These are phyloP conservation scores for Ennomos quercinarius DNA, from an alignment of 2,888 invertebrate genomes.

Conservation along the genomic window DNA sequence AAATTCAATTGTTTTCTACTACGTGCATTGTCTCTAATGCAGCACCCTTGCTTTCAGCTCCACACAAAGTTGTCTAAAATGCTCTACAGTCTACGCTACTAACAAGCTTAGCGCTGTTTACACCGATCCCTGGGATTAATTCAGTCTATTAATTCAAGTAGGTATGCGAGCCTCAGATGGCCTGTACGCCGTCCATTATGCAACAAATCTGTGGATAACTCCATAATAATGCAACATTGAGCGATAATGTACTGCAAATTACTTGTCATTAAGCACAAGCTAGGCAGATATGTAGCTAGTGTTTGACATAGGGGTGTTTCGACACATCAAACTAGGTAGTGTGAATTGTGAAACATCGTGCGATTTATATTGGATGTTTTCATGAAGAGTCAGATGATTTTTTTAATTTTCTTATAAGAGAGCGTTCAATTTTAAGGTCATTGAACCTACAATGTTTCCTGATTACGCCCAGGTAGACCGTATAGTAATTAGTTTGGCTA, in stretches of 20 bases:
- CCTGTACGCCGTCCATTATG: conserved; percentile 69
- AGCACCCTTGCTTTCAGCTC: background rate
- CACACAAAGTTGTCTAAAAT: conserved; percentile 10
- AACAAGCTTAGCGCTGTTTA: conserved; percentile 23
- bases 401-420: too few species aligned
- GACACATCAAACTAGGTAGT: background rate
- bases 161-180: conserved; percentile 76
- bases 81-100: conserved; percentile 10
- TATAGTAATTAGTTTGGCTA: conserved; percentile 63
- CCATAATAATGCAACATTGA: conserved; percentile 69
- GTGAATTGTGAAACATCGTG: too few species aligned
- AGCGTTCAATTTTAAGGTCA: background rate
- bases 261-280: conserved; percentile 71
- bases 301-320: background rate
- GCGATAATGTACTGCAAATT: conserved; percentile 77
- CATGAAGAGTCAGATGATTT: too few species aligned
- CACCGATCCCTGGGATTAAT: conserved; percentile 26
- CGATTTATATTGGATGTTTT: too few species aligned
- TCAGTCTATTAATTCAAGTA: conserved; percentile 65
- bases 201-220: conserved; percentile 77
- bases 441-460: conserved; percentile 1
- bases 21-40: conserved; percentile 1
- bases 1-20: conserved; percentile 20
- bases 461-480: conserved; percentile 41
- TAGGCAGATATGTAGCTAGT: conserved; percentile 42